Base-by-base conservation (phyloP, 1,140 invertebrate species). In the Adoxophyes honmai region DNA sequence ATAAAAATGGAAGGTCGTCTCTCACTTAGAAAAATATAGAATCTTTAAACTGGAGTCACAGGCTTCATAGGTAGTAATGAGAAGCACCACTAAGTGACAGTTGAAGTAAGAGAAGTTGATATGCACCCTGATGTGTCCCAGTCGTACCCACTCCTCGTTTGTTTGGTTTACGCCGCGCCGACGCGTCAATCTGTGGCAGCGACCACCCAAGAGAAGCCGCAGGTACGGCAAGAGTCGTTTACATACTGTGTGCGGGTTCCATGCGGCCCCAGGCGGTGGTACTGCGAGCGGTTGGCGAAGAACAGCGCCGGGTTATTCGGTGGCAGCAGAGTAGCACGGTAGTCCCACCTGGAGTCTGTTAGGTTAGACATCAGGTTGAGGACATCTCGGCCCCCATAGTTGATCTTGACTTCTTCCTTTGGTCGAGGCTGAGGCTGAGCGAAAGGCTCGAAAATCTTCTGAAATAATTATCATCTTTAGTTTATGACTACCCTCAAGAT, bases 211-310 rank as follows among this genome's bases (percentile, higher is more conserved):
- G 75, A 60, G 65, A 90, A 90, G 55, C 84, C 86, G 55, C 89
- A 90, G 34, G 71, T 56, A 60, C 73, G 75, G 70, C 89, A 90
- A 72, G 75, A 66, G 52, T 86, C 83, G 68, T 78, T 82, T 80
- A 84, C 86, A 57, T 87, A 89, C 79, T 89, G 85, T 66, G 83
- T 82, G 73, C 79, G 78, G 52, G 81, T 81, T 64, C 84, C 83
- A 57, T 82, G 88, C 6, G 81, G 81, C 10, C 87, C 84, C 69
- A 90, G 64, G 14, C 89, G 79, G 61, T 89, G 87, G 63, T 90
- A 90, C 70, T 89, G 89, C 1, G 89, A 90, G 52, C 89, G 78
- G 73, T 90, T 90, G 35, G 83, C 84, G 55, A 90, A 89, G 77
- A 90, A 90, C 67, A 89, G 62, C 6, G 83, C 75, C 8, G 87